These are phyloP conservation scores for Acanthoscelides obtectus DNA, from an alignment of 2,888 invertebrate species.

Conservation along the genomic window DNA sequence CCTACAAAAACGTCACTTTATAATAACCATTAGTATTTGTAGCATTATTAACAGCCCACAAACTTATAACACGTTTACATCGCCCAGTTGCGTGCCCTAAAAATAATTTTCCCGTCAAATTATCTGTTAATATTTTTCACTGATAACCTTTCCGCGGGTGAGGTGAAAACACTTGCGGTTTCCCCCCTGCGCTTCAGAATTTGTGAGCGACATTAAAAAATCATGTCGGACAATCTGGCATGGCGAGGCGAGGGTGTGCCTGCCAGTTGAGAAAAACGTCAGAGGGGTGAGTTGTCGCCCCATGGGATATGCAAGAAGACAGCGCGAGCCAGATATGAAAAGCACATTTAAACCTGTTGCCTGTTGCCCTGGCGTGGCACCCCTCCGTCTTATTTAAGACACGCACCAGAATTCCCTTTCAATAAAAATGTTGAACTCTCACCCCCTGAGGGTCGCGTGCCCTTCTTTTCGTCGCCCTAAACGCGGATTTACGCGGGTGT, in stretches of 20 bases:
- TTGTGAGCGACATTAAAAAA: not conserved
- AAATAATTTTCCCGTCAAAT: not conserved
- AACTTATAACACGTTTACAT: no score
- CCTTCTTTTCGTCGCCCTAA: not conserved
- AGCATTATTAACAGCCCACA: no score
- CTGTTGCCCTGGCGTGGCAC: slow-evolving; percentile 13
- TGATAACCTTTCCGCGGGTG: not conserved
- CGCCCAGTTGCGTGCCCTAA: not conserved
- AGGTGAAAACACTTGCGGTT: not conserved
- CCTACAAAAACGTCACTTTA: no score
- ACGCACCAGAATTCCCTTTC: not conserved
- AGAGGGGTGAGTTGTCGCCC: slow-evolving; percentile 30
- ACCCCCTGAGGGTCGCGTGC: not conserved
- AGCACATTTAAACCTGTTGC: slow-evolving; percentile 46
- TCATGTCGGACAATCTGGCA: not conserved
- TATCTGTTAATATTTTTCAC: not conserved
- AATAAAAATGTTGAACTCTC: not conserved
- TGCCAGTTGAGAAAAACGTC: not conserved
- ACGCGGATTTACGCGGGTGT: not conserved
- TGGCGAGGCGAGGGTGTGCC: not conserved
- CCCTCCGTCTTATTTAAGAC: not conserved
- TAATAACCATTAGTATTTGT: no score
- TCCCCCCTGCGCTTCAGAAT: not conserved
- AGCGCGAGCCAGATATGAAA: slow-evolving; percentile 39
- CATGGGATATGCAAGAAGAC: slow-evolving; percentile 17